Evolutionary conservation across 2,888 invertebrate species (phyloP).

Genomic region (Drosophila acutilabella): DNA sequence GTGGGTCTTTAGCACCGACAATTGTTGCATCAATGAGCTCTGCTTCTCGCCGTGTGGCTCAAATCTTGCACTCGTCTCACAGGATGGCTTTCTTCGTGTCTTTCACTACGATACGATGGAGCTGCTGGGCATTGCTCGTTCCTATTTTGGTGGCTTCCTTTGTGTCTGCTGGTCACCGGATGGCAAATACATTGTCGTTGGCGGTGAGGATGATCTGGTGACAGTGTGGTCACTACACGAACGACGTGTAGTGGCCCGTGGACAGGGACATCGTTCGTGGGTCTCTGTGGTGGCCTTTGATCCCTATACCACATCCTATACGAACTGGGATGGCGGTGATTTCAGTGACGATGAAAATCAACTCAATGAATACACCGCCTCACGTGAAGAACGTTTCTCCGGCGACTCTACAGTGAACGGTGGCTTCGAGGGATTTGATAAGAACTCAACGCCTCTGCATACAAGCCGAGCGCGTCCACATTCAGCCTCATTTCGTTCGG

Average conservation of each 20-base stretch:
- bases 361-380: constrained; percentile 80
- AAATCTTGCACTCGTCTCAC: constrained; percentile 96
- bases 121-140: constrained; percentile 95
- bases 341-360: constrained; percentile 87
- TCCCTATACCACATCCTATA: constrained; percentile 92
- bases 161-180: constrained; percentile 99
- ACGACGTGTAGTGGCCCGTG: constrained; percentile 97
- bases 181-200: constrained; percentile 96
- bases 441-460: constrained; percentile 82
- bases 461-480: constrained; percentile 80
- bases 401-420: constrained; percentile 81
- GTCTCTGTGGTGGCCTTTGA: constrained; percentile 98
- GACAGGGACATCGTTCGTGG: constrained; percentile 99
- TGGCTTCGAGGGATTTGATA: constrained; percentile 80
- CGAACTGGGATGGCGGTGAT: constrained; percentile 87
- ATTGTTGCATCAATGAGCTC: constrained; percentile 96
- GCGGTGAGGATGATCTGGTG: constrained; percentile 99
- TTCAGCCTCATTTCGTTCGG: constrained; percentile 83
- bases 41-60: constrained; percentile 97
- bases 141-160: constrained; percentile 98
- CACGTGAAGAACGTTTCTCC: constrained; percentile 73
- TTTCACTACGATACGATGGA: constrained; percentile 99
- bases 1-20: constrained; percentile 93
- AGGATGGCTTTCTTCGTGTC: constrained; percentile 97
- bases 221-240: constrained; percentile 98